Evolutionary conservation across 2,113 vertebrate species (phyloP), one percentile per base, ranked within the genome.

Genomic region (Cnemophilus loriae): DNA sequence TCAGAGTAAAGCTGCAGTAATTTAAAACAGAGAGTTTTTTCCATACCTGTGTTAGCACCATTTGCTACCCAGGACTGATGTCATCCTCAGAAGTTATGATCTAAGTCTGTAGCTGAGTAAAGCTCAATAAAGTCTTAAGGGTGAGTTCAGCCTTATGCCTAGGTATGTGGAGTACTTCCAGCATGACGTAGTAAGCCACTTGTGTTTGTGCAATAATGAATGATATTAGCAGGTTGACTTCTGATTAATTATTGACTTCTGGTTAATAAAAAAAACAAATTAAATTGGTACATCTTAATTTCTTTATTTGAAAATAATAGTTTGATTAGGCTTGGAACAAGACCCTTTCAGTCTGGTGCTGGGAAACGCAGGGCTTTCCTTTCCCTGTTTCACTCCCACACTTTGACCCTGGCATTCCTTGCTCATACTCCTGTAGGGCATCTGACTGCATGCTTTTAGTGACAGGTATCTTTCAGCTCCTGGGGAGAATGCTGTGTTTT

Each of bases 91-190:
- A 82, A 87, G 28, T 52, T 84, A 19, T 3, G 2, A 35, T 35
- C 49, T 69, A 42, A 61, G 12, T 49, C 30, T 77, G 11, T 69
- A 78, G 39, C 16, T n/a, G 20, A 8, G 10, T 42, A 74, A 71
- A 87, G 20, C n/a, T 90, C 0, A 0, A 6, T n/a, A n/a, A n/a
- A n/a, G 17, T 5, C 61, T 61, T 42, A 26, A 41, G 33, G 33
- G 19, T 56, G 35, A 83, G 28, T 64, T 76, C 59, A 74, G 47
- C 49, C 33, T 79, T 53, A 46, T 88, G 69, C 61, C 84, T 77
- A 6, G 44, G n/a, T 50, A 50, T 0, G 0, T 28, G 53, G 92
- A 87, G 33, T 69, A 42, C 33, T 90, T 63, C 56, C 70, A 89
- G 28, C 21, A 55, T 33, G 39, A 59, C 7, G 11, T 4, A 23